Evolutionary conservation across 1,140 invertebrate species (phyloP), one percentile per base, ranked within the genome.

Genomic region (Ips typographus): DNA sequence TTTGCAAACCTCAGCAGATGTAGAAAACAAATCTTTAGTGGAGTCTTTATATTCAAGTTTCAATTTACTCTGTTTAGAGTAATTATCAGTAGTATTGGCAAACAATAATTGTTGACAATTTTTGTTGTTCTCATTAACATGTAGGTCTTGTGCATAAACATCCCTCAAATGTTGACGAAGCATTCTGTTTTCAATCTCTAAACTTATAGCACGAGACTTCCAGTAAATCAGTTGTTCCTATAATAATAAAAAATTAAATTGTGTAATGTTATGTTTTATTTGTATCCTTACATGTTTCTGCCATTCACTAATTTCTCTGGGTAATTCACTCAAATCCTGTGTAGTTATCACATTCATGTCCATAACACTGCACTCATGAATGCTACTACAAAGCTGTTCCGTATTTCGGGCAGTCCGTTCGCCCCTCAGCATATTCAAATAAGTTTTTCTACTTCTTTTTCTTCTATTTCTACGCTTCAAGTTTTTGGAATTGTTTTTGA

Each of bases 181-280:
- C 60, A 87, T 74, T 61, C 80, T 76, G 75, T 90, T 90, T 79
- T 90, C 89, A 67, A 86, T 82, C 74, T 89, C 84, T 47, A 90
- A 78, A 40, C 87, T 86, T 51, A 83, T 76, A 7, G 88, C 88
- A 66, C 84, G 82, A 1, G 88, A 86, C 78, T 85, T 88, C 89
- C 89, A 90, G 80, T 86, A 89, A 1, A 84, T 84, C 7, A 88
- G 58, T 77, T 86, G 81, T 40, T 77, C 73, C 72, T 70, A 59
- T 2, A 38, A 59, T 8, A n/a, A 58, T 37, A 5, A 67, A 59
- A 59, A 67, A 39, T 4, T n/a, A 7, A 61, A 40, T 52, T 40
- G 40, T 42, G 8, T 8, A 2, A 59, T 42, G 2, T 59, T 47
- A 1, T 60, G 85, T 83, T 69, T 3, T 43, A 43, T 5, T 58